phyloP scores from a whole-genome alignment of 2,888 invertebrate genomes.

The Nomada flava region DNA sequence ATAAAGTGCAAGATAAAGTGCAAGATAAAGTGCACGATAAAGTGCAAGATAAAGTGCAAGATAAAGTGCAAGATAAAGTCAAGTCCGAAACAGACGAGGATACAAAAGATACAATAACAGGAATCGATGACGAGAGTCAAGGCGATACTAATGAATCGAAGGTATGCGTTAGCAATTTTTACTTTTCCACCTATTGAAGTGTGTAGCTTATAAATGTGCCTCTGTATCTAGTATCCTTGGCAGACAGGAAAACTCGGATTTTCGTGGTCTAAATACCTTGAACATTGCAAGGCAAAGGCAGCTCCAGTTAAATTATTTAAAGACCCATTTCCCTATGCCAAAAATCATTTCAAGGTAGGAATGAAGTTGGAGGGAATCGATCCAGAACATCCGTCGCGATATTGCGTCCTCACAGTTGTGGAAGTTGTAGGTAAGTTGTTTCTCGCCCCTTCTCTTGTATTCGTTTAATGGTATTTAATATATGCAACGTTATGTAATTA shows the following conservation, averaged over 20 bases:
- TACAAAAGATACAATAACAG: slow-evolving; percentile 78
- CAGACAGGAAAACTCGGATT: slow-evolving; percentile 90
- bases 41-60: slow-evolving; percentile 69
- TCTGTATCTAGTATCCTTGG: slow-evolving; percentile 87
- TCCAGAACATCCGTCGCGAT: slow-evolving; percentile 94
- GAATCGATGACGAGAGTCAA: slow-evolving; percentile 76
- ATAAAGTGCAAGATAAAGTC: slow-evolving; percentile 73
- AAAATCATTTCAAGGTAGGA: slow-evolving; percentile 92
- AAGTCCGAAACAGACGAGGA: slow-evolving; percentile 81
- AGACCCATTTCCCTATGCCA: slow-evolving; percentile 90
- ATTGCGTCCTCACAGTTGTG: slow-evolving; percentile 94
- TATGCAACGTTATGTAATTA: not conserved
- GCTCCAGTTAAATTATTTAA: slow-evolving; percentile 92
- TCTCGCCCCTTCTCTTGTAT: not conserved
- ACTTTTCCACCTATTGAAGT: slow-evolving; percentile 22
- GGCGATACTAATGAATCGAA: slow-evolving; percentile 76
- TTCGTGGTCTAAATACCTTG: slow-evolving; percentile 91
- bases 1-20: slow-evolving; percentile 73
- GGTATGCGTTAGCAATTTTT: slow-evolving; percentile 65
- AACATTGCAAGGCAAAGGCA: slow-evolving; percentile 89
- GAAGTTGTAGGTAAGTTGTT: slow-evolving; percentile 86
- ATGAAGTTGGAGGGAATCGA: slow-evolving; percentile 98
- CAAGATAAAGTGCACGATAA: slow-evolving; percentile 74
- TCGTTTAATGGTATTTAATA: not conserved
- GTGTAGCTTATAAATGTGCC: slow-evolving; percentile 43